phyloP scores from a whole-genome alignment of 2,113 vertebrate species.

The Neolamprologus hecqui region DNA sequence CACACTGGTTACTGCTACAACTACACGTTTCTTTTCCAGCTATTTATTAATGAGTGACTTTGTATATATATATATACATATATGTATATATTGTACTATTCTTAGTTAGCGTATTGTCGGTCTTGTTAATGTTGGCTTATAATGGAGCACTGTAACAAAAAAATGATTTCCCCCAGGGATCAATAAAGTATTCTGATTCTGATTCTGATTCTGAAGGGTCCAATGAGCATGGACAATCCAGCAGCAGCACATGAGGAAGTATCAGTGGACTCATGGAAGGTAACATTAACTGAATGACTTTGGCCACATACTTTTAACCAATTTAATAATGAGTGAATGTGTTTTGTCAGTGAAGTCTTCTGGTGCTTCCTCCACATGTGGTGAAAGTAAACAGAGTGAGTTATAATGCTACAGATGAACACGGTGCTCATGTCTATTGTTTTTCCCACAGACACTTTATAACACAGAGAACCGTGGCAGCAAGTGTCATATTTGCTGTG shows the following conservation, averaged over 20 bases:
- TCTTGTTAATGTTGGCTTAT: too few species aligned
- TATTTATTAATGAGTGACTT: too few species aligned
- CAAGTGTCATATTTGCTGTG: constrained; percentile 56
- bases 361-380: fast-evolving
- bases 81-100: too few species aligned
- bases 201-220: fast-evolving
- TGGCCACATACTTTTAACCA: fast-evolving
- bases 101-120: too few species aligned
- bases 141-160: too few species aligned
- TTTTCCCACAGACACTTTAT: fast-evolving
- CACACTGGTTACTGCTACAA: too few species aligned
- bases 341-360: background rate
- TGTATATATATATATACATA: too few species aligned
- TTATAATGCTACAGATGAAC: fast-evolving
- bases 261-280: background rate
- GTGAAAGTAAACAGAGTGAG: background rate
- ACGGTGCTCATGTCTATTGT: fast-evolving
- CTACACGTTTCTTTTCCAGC: too few species aligned
- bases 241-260: background rate
- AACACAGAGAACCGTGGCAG: background rate
- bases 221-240: background rate
- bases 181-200: too few species aligned
- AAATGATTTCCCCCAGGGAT: too few species aligned
- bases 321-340: background rate
- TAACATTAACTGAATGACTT: background rate